Base-by-base conservation (phyloP, 2,113 vertebrate genomes). In the Vulpes ferrilata region DNA sequence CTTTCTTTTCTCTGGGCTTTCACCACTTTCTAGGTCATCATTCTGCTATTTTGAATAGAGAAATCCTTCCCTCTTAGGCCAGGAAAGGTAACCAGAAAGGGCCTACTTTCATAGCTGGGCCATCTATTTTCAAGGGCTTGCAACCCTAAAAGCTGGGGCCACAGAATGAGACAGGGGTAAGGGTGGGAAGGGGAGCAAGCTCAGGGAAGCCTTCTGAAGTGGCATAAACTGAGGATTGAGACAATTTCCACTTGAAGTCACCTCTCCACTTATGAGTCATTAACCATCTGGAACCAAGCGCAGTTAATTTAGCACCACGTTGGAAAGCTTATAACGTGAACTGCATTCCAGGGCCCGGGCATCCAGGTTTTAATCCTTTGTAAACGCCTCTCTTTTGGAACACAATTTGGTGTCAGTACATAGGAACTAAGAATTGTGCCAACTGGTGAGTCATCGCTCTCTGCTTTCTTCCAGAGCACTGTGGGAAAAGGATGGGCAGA, bases 401-500 rank as follows among this genome's bases (percentile, higher is more conserved):
- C 23, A 48, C 96, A 62, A 23, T 88, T 94, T 97, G 88, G 79
- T 97, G 81, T 97, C 22, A 12, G 87, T 83, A 89, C 93, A 78
- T 35, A 95, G 93, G 90, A 98, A 95, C 88, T 95, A 71, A 94
- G 84, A 92, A 85, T 27, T 53, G 23, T 73, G 88, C 82, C 62
- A 80, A 85, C 59, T 15, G 62, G 35, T 98, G 97, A 98, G 90
- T 98, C 96, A 98, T 67, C 15, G 7, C 67, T 13, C 35, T 89
- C 90, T 90, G 82, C 87, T 94, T 88, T 95, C 74, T 95, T 93
- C 80, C 74, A 93, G 59, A 93, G 38, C 60, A 76, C 82, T 32
- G 38, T 97, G 93, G 93, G 91, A 94, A 94, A 97, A 97, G 62
- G 86, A 97, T 88, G 93, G 95, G 83, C 92, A 78, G 83, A 92